Evolutionary conservation across 2,888 invertebrate genomes (phyloP), one percentile per base, ranked within the genome.

Genomic region (Seira ritae): DNA sequence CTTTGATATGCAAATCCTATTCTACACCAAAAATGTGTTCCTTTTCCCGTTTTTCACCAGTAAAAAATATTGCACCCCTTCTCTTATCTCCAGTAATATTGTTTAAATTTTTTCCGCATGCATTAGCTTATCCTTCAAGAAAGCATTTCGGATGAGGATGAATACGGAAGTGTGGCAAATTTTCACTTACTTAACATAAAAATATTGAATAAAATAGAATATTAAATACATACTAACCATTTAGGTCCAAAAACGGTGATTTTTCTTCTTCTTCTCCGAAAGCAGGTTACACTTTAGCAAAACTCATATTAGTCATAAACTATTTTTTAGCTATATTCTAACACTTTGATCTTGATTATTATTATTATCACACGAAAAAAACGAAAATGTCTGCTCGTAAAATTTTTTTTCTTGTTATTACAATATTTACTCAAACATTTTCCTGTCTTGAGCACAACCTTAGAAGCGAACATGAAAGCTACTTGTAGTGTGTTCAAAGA

Each of bases 61-160:
- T 15, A 62, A 37, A 22, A 69, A 72, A 81, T 71, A 81, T 81
- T 81, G 76, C 81, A 81, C 81, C 81, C 81, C 76, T 81, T 81
- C 74, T 67, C 24, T 8, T 8, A 42, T 42, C 42, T 42, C 42
- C n/a, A 42, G 42, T 6, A 42, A 42, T 42, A 42, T 42, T 42
- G 42, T 42, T 42, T n/a, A n/a, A n/a, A n/a, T n/a, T n/a, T n/a
- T n/a, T n/a, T n/a, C n/a, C n/a, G n/a, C n/a, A n/a, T n/a, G n/a
- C n/a, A n/a, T n/a, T n/a, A n/a, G n/a, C n/a, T n/a, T n/a, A n/a
- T n/a, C n/a, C n/a, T n/a, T n/a, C n/a, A n/a, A n/a, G n/a, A n/a
- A n/a, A n/a, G 42, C 6, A 12, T 12, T 12, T 8, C 42, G 42
- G 42, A 12, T 42, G 12, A 42, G 12, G 42, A 42, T n/a, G 42